Base-by-base conservation (phyloP, 2,797 vertebrate genomes). In the Meriones psammophilus region DNA sequence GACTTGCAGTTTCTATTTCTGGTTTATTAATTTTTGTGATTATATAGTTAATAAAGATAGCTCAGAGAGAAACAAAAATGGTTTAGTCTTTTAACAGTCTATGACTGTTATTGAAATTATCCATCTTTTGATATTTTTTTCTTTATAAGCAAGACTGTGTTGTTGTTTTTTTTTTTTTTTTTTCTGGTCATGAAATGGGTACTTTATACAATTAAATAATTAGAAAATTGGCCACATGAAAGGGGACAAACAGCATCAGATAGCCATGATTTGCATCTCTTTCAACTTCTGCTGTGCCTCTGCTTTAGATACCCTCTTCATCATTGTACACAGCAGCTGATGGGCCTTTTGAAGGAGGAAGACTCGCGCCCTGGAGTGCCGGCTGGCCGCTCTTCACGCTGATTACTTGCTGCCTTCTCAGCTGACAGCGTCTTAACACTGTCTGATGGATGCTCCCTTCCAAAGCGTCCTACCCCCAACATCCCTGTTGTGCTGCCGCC, bases 41-140 rank as follows among this genome's bases (percentile, higher is more conserved):
- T 96, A 86, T 46, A 36, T 58, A 91, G 79, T 92, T 96, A 94
- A 96, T 95, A 95, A 71, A 78, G 28, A 71, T 87, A 94, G 66
- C 50, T 71, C 56, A 71, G 74, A 94, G 66, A 76, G 68, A 95
- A 93, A 58, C 58, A 95, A 83, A 64, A 74, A 69, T 88, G 30
- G 46, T 89, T 92, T 46, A 77, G 39, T 94, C 42, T 93, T 93
- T 95, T 91, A 91, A 73, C 20, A 73, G 15, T 88, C 54, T 79
- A 12, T 86, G 92, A 60, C 69, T 42, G 30, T 87, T 93, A 87
- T 85, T 93, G n/a, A 94, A 88, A 93, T 95, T 76, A 33, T 87
- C 39, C 74, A 28, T 79, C 20, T 93, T 95, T 77, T 66, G 9
- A 84, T 30, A 18, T 56, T 87, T 46, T 88, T 81, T 76, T 66